phyloP scores from a whole-genome alignment of 2,113 vertebrate species.

The Paratilapia polleni region DNA sequence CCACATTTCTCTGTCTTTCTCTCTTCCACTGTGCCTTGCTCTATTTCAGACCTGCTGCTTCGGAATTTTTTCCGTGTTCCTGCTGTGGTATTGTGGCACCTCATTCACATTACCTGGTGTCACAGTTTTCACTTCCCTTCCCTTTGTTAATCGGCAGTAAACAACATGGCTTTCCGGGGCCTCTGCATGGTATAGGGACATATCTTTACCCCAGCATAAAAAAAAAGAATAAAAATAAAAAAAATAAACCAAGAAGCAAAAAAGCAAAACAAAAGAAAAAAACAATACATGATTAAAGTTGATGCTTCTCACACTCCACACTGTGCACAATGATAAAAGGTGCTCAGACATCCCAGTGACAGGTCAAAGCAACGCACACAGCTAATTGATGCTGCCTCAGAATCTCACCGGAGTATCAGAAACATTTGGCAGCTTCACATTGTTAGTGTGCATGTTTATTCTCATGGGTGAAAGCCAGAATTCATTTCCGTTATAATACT shows the following conservation, averaged over 20 bases:
- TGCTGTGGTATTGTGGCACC: constrained; percentile 68
- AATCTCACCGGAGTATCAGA: constrained; percentile 66
- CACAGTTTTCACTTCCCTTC: constrained; percentile 78
- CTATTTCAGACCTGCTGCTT: constrained; percentile 45
- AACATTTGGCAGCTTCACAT: constrained; percentile 69
- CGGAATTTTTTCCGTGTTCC: constrained; percentile 63
- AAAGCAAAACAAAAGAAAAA: constrained; percentile 6
- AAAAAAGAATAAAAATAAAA: neutral
- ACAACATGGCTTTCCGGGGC: constrained; percentile 83
- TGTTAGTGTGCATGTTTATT: constrained; percentile 58
- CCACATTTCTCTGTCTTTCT: constrained; percentile 10
- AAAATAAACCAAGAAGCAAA: neutral
- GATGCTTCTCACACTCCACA: constrained; percentile 73
- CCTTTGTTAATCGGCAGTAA: constrained; percentile 86
- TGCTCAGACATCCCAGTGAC: constrained; percentile 78
- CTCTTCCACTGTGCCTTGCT: neutral
- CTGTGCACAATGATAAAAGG: constrained; percentile 80
- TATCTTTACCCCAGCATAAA: constrained; percentile 75
- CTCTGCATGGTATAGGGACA: constrained; percentile 71
- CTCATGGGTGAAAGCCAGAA: constrained; percentile 50
- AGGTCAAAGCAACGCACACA: constrained; percentile 78
- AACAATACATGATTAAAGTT: constrained; percentile 80
- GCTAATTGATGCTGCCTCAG: constrained; percentile 81
- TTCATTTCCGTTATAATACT: constrained; percentile 42
- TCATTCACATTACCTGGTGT: constrained; percentile 77